Evolutionary conservation across 2,888 invertebrate species (phyloP), one percentile per base, ranked within the genome.

Genomic region (Piscicola geometra): DNA sequence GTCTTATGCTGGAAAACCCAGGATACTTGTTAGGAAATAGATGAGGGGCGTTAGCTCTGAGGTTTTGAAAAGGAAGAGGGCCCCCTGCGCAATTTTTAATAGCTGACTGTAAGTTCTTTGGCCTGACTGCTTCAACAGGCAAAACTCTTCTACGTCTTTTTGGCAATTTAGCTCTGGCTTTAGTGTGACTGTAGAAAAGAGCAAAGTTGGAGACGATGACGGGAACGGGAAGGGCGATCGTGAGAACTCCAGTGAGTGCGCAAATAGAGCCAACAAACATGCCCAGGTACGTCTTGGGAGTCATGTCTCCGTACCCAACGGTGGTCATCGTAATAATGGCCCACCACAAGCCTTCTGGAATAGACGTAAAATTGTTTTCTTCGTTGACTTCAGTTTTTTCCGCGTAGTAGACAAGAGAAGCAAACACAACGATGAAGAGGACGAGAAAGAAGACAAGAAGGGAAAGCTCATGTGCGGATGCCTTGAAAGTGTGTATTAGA

Each of bases 171-270:
- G 94, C 93, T 78, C 99, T 89, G 80, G 99, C 99, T 90, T 97
- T 95, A 1, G 94, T 94, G 85, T 96, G 96, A 0, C 94, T 93
- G 86, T 97, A 96, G 87, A 94, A 96, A 92, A 94, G 93, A 77
- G 94, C 93, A 88, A 97, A 97, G 88, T 96, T 96, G 82, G 93
- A 93, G 79, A 96, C 95, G 83, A 96, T 95, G 83, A 96, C 94
- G 33, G 94, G 83, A 83, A 98, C 96, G 81, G 98, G 98, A 84
- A 98, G 90, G 83, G 98, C 98, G 88, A 99, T 88, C 67, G 94
- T 93, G 77, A 95, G 88, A 81, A 94, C 94, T 47, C 94, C 94
- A 0, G 93, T 92, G 77, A 95, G 86, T 0, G 94, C 94, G 85
- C 96, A 96, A 1, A 96, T 88, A 0, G 94, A 93, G 5, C 95